Base-by-base conservation (phyloP, 2,113 vertebrate genomes). In the Nibea coibor region DNA sequence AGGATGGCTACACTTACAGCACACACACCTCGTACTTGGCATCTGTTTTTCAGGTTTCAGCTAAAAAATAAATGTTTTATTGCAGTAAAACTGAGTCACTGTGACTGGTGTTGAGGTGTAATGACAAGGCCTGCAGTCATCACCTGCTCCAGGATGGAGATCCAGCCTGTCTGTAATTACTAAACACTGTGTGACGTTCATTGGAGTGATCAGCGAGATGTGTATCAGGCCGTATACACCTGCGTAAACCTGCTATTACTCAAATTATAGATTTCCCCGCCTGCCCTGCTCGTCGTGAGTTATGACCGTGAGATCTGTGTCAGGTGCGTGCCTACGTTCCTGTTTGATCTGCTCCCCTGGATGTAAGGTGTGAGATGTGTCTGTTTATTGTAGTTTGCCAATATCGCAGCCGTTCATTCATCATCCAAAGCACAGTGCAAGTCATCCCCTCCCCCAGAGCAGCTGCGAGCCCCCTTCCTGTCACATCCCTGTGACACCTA, bases 391-490 rank as follows among this genome's bases (percentile, higher is more conserved):
- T 62, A 20, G 26, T 73, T 56, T 45, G 22, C 57, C 72, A 63
- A 51, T 63, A 69, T 84, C 54, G 62, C 24, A 22, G 68, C 42
- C 56, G 71, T 78, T 76, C 28, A 67, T 82, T 80, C 51, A 80
- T 39, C 35, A 39, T 82, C 22, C 54, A 66, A 78, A 64, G 67
- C 67, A 68, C 58, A 61, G 59, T 64, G 64, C 20, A 54, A 59
- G 72, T 70, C n/a, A 80, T 17, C 86, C 88, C 84, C 82, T 87
- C 85, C 83, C 84, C 88, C 77, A 78, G 79, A 87, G 88, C 88
- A 93, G 90, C 86, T 89, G 87, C 77, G 71, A 54, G 63, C 78
- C 76, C 76, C 79, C 35, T 54, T 56, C 45, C 61, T 62, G 83
- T 77, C 82, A 87, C 80, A 57, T 89, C 80, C 56, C 19, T n/a